Evolutionary conservation across 2,888 invertebrate genomes (phyloP).

Genomic region (Philhelius pedissequus): DNA sequence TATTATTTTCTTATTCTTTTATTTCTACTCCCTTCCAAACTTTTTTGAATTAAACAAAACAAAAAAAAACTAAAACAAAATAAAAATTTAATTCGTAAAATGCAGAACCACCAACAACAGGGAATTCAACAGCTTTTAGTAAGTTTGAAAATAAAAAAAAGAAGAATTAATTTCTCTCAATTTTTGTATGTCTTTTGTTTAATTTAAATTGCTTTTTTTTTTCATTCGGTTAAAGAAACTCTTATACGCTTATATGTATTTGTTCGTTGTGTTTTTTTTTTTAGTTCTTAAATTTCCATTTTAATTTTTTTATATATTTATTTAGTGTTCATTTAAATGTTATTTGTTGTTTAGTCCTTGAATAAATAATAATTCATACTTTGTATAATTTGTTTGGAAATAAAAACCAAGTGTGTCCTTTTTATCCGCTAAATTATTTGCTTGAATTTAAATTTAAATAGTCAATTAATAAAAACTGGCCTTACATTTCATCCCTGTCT

Average conservation of each 20-base stretch:
- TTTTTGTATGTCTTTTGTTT: constrained; percentile 71
- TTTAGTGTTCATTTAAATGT: constrained; percentile 27
- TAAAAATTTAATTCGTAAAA: constrained; percentile 72
- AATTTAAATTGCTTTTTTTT: constrained; percentile 71
- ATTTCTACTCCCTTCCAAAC: constrained; percentile 49
- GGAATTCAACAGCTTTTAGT: constrained; percentile 95
- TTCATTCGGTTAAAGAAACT: not conserved
- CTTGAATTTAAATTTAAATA: not conserved
- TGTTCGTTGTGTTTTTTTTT: constrained; percentile 48
- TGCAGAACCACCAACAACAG: constrained; percentile 95
- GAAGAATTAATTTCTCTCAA: constrained; percentile 55
- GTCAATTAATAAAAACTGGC: not conserved
- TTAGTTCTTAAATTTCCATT: not conserved
- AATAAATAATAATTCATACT: not conserved
- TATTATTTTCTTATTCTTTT: constrained; percentile 40
- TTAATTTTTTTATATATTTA: constrained; percentile 19
- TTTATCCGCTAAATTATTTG: constrained; percentile 13
- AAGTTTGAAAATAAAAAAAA: constrained; percentile 80
- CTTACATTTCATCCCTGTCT: constrained; percentile 15
- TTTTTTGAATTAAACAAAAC: constrained; percentile 44
- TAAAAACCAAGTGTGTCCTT: constrained; percentile 29
- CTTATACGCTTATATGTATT: constrained; percentile 2
- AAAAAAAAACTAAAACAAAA: constrained; percentile 51
- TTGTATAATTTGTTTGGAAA: not conserved
- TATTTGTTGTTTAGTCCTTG: constrained; percentile 16